phyloP scores from a whole-genome alignment of 2,888 invertebrate species.

The Ctenicera cuprea region DNA sequence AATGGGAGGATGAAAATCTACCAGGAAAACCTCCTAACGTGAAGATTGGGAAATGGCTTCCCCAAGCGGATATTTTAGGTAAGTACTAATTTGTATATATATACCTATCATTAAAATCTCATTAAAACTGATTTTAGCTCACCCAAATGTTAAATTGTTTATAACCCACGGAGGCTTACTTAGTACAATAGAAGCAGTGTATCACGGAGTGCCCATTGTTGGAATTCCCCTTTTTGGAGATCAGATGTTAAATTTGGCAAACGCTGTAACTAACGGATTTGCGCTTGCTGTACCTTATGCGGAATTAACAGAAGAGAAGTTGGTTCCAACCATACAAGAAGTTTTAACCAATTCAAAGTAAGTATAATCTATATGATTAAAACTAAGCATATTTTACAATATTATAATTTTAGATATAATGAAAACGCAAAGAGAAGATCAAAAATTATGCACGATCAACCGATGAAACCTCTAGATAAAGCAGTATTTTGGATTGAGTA shows the following conservation, averaged over 20 bases:
- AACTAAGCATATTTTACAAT: background rate
- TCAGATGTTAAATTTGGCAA: constrained; percentile 28
- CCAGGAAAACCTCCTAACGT: constrained; percentile 53
- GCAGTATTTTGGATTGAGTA: constrained; percentile 65
- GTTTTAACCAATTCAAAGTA: constrained; percentile 30
- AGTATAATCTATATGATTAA: background rate
- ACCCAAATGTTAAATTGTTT: constrained; percentile 45
- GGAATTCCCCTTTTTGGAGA: constrained; percentile 38
- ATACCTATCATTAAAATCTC: background rate
- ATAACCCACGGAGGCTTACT: constrained; percentile 45
- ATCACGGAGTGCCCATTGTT: constrained; percentile 36
- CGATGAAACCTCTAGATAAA: constrained; percentile 60
- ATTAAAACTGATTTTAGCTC: constrained; percentile 35
- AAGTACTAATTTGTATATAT: background rate
- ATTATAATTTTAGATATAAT: constrained; percentile 39
- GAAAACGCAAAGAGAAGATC: constrained; percentile 53
- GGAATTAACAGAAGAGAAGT: constrained; percentile 22
- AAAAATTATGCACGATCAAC: constrained; percentile 59
- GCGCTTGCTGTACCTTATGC: constrained; percentile 18
- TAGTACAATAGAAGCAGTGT: too few species aligned
- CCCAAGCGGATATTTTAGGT: constrained; percentile 63
- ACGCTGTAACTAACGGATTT: constrained; percentile 19
- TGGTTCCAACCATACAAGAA: constrained; percentile 9
- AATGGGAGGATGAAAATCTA: constrained; percentile 77
- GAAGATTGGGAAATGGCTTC: constrained; percentile 61